Conservation (phyloP, 2,888 invertebrate species). For the Shargacucullia verbasci region DNA sequence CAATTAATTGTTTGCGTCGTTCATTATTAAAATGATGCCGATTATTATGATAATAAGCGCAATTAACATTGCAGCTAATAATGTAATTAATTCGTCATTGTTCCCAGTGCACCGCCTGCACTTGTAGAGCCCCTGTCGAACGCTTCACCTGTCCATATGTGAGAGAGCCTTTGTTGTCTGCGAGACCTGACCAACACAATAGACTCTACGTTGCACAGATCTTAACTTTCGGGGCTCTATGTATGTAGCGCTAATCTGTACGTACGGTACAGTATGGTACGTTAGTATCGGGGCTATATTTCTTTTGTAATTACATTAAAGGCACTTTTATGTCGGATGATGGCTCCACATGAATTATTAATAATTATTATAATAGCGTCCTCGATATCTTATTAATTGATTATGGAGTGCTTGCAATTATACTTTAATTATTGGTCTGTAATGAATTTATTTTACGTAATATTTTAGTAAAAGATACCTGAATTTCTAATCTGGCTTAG, state of each 20-base stretch:
- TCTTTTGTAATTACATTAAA: no score
- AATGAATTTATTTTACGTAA: neutral
- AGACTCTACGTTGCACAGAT: neutral
- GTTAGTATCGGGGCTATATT: no score
- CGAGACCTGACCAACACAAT: neutral
- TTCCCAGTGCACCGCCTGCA: neutral
- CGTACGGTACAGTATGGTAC: no score
- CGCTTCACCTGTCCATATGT: neutral
- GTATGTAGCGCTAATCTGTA: neutral
- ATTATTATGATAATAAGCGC: neutral
- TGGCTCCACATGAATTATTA: constrained; percentile 1
- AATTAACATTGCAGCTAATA: constrained; percentile 2
- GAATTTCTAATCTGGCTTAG: neutral
- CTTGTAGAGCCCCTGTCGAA: neutral
- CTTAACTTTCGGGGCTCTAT: neutral
- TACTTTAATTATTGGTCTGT: neutral
- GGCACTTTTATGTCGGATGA: neutral
- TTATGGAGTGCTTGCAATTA: neutral
- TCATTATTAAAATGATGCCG: neutral
- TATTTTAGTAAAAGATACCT: neutral
- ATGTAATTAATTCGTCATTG: constrained; percentile 5
- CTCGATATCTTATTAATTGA: constrained; percentile 1
- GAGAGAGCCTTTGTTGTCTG: constrained; percentile 6
- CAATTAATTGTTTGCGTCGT: neutral
- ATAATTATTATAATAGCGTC: constrained; percentile 1